phyloP scores from a whole-genome alignment of 2,797 vertebrate species.

The Sitta carolinensis region DNA sequence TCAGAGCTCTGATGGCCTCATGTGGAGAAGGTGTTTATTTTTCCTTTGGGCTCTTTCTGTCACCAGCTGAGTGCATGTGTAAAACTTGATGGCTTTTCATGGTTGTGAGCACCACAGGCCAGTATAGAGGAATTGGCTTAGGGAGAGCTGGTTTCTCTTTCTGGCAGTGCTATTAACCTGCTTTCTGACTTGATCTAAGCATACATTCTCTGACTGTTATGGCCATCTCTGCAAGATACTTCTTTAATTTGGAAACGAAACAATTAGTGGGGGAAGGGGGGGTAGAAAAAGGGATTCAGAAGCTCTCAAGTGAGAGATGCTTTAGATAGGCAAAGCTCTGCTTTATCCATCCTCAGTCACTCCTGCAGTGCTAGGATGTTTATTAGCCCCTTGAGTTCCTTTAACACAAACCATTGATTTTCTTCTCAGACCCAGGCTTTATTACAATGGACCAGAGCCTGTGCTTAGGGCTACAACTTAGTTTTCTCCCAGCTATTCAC shows the following conservation, averaged over 20 bases:
- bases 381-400: constrained; percentile 7
- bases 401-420: constrained; percentile 7
- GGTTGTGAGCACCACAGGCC: constrained; percentile 1
- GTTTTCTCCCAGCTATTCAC: neutral
- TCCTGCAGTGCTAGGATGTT: neutral
- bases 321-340: neutral
- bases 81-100: constrained; percentile 20
- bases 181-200: constrained; percentile 17
- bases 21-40: constrained; percentile 54
- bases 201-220: neutral
- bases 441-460: neutral
- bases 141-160: neutral
- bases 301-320: neutral
- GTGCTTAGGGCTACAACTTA: neutral
- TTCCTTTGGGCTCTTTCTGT: constrained; percentile 8
- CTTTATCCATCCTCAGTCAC: neutral
- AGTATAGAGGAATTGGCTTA: neutral
- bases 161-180: constrained; percentile 31
- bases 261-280: neutral
- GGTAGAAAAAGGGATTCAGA: neutral
- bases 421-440: neutral
- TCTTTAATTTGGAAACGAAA: constrained; percentile 10
- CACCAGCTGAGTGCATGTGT: constrained; percentile 34
- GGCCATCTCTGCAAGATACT: neutral
- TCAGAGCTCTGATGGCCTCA: constrained; percentile 25